Conservation (phyloP, 2,797 vertebrate species). For the Muscicapa comitata region DNA sequence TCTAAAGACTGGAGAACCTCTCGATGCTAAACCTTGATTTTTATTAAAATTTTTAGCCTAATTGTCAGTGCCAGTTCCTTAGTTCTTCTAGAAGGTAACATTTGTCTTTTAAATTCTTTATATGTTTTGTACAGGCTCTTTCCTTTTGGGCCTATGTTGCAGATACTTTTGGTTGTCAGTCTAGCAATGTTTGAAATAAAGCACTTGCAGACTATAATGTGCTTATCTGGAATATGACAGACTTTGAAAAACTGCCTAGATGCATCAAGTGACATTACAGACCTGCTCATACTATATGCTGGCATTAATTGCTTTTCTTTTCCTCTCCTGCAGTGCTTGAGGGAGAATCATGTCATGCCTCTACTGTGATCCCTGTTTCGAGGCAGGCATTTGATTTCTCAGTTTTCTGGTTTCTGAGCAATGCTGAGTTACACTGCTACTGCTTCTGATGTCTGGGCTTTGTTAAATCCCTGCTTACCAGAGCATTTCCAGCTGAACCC, state of each 20-base stretch:
- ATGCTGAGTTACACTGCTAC: not conserved
- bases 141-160: not conserved
- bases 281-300: not conserved
- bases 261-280: not conserved
- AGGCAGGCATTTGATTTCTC: not conserved
- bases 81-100: not conserved
- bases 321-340: not conserved
- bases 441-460: not conserved
- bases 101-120: not conserved
- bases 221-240: not conserved
- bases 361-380: not conserved
- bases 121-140: not conserved
- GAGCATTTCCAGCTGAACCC: not conserved
- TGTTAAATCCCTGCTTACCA: not conserved
- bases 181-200: not conserved
- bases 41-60: not conserved
- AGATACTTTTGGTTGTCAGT: not conserved
- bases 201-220: not conserved
- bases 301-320: not conserved
- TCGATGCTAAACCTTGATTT: fast-evolving
- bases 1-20: not conserved
- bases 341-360: not conserved
- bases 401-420: not conserved
- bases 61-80: not conserved
- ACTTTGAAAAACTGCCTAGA: not conserved